Evolutionary conservation across 2,797 vertebrate species (phyloP).

Genomic region (Gymnoscopelus braueri): DNA sequence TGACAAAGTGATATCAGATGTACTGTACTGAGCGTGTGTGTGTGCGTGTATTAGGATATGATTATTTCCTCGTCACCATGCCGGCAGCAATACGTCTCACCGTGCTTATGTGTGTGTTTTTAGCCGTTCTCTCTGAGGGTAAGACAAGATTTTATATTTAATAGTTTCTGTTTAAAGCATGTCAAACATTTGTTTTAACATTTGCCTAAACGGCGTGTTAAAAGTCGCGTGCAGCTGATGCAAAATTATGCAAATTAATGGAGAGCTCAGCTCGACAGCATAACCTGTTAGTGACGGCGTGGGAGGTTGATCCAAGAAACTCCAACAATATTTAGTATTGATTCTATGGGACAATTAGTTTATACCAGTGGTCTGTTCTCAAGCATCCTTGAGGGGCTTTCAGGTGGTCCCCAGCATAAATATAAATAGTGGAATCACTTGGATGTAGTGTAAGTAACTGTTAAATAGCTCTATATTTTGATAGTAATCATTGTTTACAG

Average conservation of each 20-base stretch:
- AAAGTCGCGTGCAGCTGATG: slow-evolving; percentile 27
- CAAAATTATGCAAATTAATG: slow-evolving; percentile 55
- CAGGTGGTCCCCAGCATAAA: too few relatives aligned
- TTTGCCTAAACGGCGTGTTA: background rate
- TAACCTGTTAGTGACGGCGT: background rate
- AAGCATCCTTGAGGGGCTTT: too few relatives aligned
- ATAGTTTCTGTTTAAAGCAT: background rate
- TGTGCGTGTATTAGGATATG: slow-evolving; percentile 16
- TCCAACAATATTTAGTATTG: too few relatives aligned
- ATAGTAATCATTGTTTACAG: too few relatives aligned
- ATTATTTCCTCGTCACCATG: slow-evolving; percentile 55
- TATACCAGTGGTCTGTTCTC: too few relatives aligned
- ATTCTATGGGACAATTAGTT: too few relatives aligned
- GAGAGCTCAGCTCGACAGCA: slow-evolving; percentile 3
- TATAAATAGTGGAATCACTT: too few relatives aligned
- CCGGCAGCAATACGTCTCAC: slow-evolving; percentile 50
- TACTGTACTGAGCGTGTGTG: background rate
- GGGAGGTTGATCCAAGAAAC: background rate
- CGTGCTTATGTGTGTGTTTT: slow-evolving; percentile 47
- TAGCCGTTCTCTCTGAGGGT: slow-evolving; percentile 33
- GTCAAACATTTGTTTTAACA: background rate
- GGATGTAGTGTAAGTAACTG: too few relatives aligned
- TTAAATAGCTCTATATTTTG: too few relatives aligned
- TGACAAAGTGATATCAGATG: too few relatives aligned
- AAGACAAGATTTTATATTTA: slow-evolving; percentile 41